A percentile compares a stretch with the other conserved stretches of the same genome.
Conservation (phyloP, 2,888 invertebrate genomes). For the Mellilla xanthometata region DNA sequence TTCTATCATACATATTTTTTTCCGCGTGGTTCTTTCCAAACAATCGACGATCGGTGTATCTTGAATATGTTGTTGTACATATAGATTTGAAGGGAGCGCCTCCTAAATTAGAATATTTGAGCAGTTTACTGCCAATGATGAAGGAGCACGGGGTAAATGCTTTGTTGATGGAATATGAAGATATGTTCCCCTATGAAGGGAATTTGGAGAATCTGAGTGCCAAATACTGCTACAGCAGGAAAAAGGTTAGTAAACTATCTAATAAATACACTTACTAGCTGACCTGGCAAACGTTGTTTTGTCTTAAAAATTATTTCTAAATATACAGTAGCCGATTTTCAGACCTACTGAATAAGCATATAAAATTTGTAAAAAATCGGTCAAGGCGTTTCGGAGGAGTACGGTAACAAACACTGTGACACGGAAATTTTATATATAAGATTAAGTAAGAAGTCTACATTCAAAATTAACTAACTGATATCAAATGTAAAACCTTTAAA, state of each 20-base stretch:
- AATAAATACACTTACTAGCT: too few species aligned
- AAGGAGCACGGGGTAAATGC: slow-evolving; percentile 88
- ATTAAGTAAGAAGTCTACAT: too few species aligned
- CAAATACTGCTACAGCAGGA: slow-evolving; percentile 82
- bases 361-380: too few species aligned
- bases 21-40: not conserved
- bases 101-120: slow-evolving; percentile 84
- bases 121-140: slow-evolving; percentile 84
- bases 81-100: slow-evolving; percentile 94
- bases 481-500: too few species aligned
- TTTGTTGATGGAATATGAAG: slow-evolving; percentile 92
- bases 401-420: too few species aligned
- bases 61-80: slow-evolving; percentile 87
- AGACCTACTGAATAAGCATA: too few species aligned
- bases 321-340: too few species aligned
- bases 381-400: too few species aligned
- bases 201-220: slow-evolving; percentile 83
- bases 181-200: slow-evolving; percentile 91
- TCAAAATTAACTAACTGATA: too few species aligned
- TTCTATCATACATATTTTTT: not conserved
- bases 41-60: slow-evolving; percentile 15
- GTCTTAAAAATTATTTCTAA: too few species aligned
- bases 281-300: too few species aligned
- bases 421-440: too few species aligned
- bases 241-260: slow-evolving; percentile 45